These are phyloP conservation scores for Temnothorax nylanderi DNA, from an alignment of 1,140 invertebrate species.

Conservation along the genomic window DNA sequence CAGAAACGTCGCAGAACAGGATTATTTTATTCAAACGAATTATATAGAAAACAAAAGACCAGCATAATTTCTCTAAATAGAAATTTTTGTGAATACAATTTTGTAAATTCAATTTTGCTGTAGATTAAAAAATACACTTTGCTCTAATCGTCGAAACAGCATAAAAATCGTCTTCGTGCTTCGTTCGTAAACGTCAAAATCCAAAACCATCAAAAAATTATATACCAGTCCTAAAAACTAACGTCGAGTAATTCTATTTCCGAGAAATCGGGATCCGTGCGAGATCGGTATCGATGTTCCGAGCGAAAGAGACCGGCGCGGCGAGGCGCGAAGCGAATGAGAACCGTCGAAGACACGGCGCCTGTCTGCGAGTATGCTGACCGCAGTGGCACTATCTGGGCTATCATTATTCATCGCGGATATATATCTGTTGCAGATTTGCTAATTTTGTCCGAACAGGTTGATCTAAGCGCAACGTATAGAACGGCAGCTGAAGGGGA, in stretches of 20 bases:
- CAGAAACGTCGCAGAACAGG: background rate
- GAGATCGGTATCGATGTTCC: background rate
- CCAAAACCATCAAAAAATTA: slow-evolving; percentile 23
- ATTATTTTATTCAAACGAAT: background rate
- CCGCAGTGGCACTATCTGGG: slow-evolving; percentile 74
- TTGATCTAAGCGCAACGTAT: slow-evolving; percentile 28
- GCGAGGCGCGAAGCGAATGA: slow-evolving; percentile 70
- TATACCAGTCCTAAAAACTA: background rate
- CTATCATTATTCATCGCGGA: slow-evolving; percentile 77
- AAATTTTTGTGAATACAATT: background rate
- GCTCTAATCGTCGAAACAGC: background rate
- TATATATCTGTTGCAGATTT: slow-evolving; percentile 81
- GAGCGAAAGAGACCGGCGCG: background rate
- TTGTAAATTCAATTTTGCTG: background rate
- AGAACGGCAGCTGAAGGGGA: background rate
- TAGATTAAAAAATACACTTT: background rate
- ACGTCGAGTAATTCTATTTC: background rate
- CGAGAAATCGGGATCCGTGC: background rate
- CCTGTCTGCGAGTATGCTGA: slow-evolving; percentile 83
- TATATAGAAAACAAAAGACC: background rate
- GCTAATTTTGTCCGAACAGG: slow-evolving; percentile 75
- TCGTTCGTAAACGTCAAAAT: background rate
- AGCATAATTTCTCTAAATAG: background rate
- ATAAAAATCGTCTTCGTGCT: background rate
- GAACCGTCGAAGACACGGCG: slow-evolving; percentile 80